Base-by-base conservation (phyloP, 2,888 invertebrate species). In the Ennomos fuscantarius region DNA sequence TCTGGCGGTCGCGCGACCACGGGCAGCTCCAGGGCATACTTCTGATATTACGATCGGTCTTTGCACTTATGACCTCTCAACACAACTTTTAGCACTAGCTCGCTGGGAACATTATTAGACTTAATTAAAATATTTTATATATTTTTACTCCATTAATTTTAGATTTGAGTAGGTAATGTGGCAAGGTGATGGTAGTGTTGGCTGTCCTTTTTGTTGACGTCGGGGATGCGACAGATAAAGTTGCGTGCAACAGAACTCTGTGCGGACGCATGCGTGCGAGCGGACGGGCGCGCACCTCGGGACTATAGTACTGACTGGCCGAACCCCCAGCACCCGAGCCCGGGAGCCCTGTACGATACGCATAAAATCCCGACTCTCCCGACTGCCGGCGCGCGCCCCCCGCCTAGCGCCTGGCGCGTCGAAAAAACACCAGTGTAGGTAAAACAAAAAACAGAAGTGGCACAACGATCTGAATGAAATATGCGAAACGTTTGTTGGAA, bases 11-110 rank as follows among this genome's bases (percentile, higher is more conserved):
- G 47, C 84, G 84, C 60, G 91, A 89, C 91, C 92, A 92, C 71
- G 89, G 89, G 65, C 91, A 92, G 62, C 72, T 86, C 90, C 89
- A 90, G 70, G 90, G 87, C 91, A 90, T 90, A 24, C 40, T 52
- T 65, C 70, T 66, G 69, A 64, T 70, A 56, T 68, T 68, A 64
- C 60, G 60, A 69, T 72, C 62, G 66, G 73, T 75, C 69, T 73
- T 67, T 73, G 72, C 73, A 79, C 76, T 75, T 58, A 60, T 77
- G 73, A 79, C 74, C 77, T 73, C 72, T 73, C 58, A 72, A 73
- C 72, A 73, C 63, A 64, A 69, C 64, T 69, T 64, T 48, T 64
- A 65, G 62, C 68, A 70, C 66, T 65, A 60, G 68, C 58, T 63
- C 62, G 52, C 44, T 53, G 40, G n/a, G 15, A 41, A 53, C 44